These are phyloP conservation scores for Campylomormyrus numenius DNA, from an alignment of 2,113 vertebrate genomes.

Conservation along the genomic window DNA sequence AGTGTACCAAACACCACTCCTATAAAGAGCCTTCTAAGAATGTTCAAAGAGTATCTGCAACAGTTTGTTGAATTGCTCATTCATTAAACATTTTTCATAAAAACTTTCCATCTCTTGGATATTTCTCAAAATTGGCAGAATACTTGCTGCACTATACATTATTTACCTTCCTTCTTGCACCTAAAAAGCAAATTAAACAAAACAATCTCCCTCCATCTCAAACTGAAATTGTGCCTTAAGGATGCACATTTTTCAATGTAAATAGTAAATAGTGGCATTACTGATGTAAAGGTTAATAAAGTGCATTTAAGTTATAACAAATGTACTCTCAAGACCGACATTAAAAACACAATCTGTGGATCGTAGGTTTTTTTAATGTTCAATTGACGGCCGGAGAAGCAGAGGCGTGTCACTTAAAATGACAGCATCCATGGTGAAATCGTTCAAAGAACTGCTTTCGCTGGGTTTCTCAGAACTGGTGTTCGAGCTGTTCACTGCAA, in stretches of 20 bases:
- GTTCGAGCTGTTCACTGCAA: slow-evolving; percentile 27
- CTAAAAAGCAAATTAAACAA: not conserved
- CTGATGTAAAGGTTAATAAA: slow-evolving; percentile 22
- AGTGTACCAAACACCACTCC: not conserved
- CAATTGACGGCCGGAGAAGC: slow-evolving; percentile 13
- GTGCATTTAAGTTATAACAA: slow-evolving; percentile 25
- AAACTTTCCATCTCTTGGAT: not conserved
- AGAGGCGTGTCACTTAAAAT: slow-evolving; percentile 34
- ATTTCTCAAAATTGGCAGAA: not conserved
- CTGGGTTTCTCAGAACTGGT: slow-evolving; percentile 25
- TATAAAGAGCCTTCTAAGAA: not conserved
- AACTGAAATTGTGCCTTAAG: not conserved
- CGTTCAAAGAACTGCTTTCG: slow-evolving; percentile 14
- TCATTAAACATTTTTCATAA: not conserved
- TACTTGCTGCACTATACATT: not conserved
- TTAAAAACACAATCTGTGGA: slow-evolving; percentile 22
- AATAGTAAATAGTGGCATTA: not conserved
- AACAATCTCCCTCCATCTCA: not conserved
- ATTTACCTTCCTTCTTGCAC: not conserved
- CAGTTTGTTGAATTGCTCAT: not conserved
- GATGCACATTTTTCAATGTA: not conserved
- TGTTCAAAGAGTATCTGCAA: not conserved
- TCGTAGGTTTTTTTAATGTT: slow-evolving; percentile 12
- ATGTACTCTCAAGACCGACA: slow-evolving; percentile 25
- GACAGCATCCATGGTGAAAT: slow-evolving; percentile 28